Conservation (phyloP, 37 sponge, comb jelly and placozoan genomes). For the Sycon ciliatum region DNA sequence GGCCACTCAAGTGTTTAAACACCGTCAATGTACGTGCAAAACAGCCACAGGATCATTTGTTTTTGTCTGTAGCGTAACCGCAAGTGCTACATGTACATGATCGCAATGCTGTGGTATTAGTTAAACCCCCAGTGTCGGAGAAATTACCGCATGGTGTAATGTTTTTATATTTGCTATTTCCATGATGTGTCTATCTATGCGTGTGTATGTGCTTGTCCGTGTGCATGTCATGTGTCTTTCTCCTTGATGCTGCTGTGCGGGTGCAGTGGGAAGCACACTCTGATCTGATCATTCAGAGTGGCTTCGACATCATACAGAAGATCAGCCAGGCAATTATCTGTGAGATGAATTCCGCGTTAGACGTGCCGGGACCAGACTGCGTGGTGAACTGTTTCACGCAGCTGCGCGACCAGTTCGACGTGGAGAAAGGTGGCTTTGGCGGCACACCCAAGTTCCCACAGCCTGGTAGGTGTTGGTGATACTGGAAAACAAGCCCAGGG, state of each 20-base stretch:
- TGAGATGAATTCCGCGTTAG: background rate
- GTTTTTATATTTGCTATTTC: no score
- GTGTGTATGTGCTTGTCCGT: background rate
- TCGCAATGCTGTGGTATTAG: no score
- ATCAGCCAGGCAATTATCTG: slow-evolving; percentile 26
- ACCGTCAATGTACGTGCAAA: no score
- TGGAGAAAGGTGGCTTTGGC: slow-evolving; percentile 56
- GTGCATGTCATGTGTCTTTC: background rate
- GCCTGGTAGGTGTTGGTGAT: slow-evolving; percentile 52
- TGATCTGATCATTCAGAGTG: slow-evolving; percentile 12
- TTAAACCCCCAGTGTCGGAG: no score
- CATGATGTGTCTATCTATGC: background rate
- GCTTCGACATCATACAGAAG: slow-evolving; percentile 33
- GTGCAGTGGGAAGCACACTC: slow-evolving; percentile 32
- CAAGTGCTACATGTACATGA: no score
- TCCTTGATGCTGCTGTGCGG: no score
- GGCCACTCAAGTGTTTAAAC: no score
- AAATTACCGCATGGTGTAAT: no score
- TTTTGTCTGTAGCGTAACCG: no score
- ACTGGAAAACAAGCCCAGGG: no score
- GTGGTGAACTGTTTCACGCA: slow-evolving; percentile 34
- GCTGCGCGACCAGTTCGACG: slow-evolving; percentile 39
- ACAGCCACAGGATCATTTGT: no score
- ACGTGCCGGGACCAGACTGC: slow-evolving; percentile 41
- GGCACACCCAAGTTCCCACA: slow-evolving; percentile 66